Base-by-base conservation (phyloP, 2,113 vertebrate species). In the Phyllostomus hastatus region DNA sequence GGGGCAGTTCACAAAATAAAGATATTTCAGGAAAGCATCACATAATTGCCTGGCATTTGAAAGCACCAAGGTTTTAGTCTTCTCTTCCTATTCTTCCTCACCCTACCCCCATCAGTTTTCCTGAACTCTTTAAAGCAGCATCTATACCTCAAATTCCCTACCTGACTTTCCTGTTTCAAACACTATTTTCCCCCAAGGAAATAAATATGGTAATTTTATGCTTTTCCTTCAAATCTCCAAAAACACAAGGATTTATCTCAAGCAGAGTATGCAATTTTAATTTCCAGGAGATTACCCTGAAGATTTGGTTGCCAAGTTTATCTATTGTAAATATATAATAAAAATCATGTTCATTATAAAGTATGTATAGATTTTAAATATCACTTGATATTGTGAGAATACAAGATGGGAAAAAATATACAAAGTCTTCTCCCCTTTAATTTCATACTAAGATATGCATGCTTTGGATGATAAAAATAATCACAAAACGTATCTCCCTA, bases 11-110 rank as follows among this genome's bases (percentile, higher is more conserved):
- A 54, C 61, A 94, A 94, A 95, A 95, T 33, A 82, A 82, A 90
- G 97, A 67, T 96, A 98, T 97, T 97, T 97, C 76, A 94, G 80
- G 96, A 97, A 97, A 88, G 94, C 90, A 38, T 86, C 95, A 83
- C 76, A 88, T 95, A 96, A 97, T 43, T 95, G 96, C 90, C 43
- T 84, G 67, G 87, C 48, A 95, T 92, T 78, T 94, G 96, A 88
- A 86, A 67, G 54, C 59, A 69, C 87, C 28, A 28, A 64, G 76
- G 16, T 43, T 82, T 82, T n/a, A 78, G 92, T 46, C 54, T 76
- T 89, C 41, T 87, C 76, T 80, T 90, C 67, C 81, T 87, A 12
- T 66, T 64, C 41, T 20, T 91, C 61, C n/a, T 19, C 20, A 35
- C 52, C 16, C 80, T 31, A 38, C 26, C 26, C 14, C 22, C 9